Evolutionary conservation across 2,888 invertebrate species (phyloP).

Genomic region (Nowickia ferox): DNA sequence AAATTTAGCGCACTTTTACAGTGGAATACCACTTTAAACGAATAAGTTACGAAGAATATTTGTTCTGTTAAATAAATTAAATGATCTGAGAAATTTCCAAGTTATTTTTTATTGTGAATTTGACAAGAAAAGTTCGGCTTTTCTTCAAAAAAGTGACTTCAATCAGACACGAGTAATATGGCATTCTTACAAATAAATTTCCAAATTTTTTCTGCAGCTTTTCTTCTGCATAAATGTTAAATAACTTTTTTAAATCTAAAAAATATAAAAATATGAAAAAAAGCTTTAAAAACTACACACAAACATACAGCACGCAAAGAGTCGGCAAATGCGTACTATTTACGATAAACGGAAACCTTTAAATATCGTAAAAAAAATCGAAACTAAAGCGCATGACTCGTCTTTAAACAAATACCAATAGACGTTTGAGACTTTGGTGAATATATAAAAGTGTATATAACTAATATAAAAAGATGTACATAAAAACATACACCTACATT

Average conservation of each 20-base stretch:
- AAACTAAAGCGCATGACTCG: constrained; percentile 54
- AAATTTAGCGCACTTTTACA: too few species aligned
- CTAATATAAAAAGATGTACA: neutral
- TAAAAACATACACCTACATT: neutral
- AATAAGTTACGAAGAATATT: too few species aligned
- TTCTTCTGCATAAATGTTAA: neutral
- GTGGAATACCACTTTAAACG: too few species aligned
- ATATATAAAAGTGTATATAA: constrained; percentile 37
- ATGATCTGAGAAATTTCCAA: too few species aligned
- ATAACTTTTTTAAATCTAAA: neutral
- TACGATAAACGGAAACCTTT: constrained; percentile 73
- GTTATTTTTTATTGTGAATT: too few species aligned
- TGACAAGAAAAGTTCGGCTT: too few species aligned
- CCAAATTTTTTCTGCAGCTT: too few species aligned
- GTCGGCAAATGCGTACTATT: constrained; percentile 37
- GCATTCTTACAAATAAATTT: neutral
- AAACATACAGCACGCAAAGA: constrained; percentile 16
- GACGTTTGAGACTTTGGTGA: constrained; percentile 45
- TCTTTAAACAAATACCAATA: constrained; percentile 64
- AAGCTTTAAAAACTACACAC: constrained; percentile 26
- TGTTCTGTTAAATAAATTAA: too few species aligned
- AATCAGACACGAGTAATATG: too few species aligned
- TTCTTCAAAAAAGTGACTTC: too few species aligned
- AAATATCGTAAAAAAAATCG: constrained; percentile 53
- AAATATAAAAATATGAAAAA: constrained; percentile 1